A percentile compares a stretch with the other conserved stretches of the same genome.
These are phyloP conservation scores for Valencia hispanica DNA, from an alignment of 2,797 vertebrate species.

Conservation along the genomic window DNA sequence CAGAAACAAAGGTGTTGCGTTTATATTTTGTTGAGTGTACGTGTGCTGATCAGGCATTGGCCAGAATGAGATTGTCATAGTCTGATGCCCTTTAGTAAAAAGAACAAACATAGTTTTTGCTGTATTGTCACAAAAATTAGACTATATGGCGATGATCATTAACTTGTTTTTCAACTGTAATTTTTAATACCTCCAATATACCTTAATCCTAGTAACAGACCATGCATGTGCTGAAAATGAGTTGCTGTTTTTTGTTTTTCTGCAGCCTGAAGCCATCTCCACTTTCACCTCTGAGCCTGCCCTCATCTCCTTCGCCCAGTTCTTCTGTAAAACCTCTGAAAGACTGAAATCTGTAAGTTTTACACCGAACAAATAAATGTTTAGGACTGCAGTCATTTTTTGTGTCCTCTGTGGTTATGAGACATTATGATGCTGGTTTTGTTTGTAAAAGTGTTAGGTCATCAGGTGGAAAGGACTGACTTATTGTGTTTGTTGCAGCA, in stretches of 20 bases:
- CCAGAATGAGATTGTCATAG: not conserved
- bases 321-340: constrained; percentile 92
- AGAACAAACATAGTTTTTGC: not conserved
- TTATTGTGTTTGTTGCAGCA: not conserved
- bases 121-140: not conserved
- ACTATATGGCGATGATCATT: not conserved
- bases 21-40: not conserved
- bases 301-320: constrained; percentile 93
- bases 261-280: constrained; percentile 93
- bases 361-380: constrained; percentile 4
- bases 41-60: not conserved
- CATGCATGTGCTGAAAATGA: not conserved
- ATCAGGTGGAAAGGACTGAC: not conserved
- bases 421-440: not conserved
- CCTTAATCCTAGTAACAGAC: not conserved
- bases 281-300: constrained; percentile 95
- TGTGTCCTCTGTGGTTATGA: not conserved
- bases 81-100: not conserved
- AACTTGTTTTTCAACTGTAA: not conserved
- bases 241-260: not conserved
- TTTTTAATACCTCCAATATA: not conserved
- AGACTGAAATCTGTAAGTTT: constrained; percentile 88
- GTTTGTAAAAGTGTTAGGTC: not conserved
- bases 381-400: not conserved
- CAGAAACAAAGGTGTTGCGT: no score